These are phyloP conservation scores for Thalassaphorura encarpata DNA, from an alignment of 1,140 invertebrate species.

Conservation along the genomic window DNA sequence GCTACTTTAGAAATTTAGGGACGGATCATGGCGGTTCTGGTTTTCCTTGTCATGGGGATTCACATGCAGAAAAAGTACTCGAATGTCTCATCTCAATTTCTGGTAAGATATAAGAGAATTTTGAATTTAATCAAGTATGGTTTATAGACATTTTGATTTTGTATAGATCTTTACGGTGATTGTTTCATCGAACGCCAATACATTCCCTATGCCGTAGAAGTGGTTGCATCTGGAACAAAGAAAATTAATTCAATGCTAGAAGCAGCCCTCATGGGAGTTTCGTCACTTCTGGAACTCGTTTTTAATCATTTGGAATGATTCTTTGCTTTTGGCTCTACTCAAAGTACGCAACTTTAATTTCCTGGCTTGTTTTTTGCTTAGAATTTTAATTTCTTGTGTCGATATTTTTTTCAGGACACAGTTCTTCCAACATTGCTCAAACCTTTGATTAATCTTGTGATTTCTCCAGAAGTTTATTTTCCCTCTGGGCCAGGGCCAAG, in stretches of 20 bases:
- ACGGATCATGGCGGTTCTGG: neutral
- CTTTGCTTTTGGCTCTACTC: slow-evolving; percentile 20
- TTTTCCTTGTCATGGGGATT: neutral
- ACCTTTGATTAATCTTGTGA: slow-evolving; percentile 16
- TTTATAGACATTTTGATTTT: too few relatives aligned
- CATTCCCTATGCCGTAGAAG: slow-evolving; percentile 78
- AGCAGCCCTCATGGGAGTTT: slow-evolving; percentile 26
- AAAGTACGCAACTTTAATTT: slow-evolving; percentile 23
- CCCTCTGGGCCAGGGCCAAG: slow-evolving; percentile 16
- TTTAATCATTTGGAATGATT: slow-evolving; percentile 24
- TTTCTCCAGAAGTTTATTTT: slow-evolving; percentile 19
- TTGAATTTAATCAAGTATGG: too few relatives aligned
- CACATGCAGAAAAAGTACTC: slow-evolving; percentile 5
- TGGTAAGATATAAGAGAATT: neutral
- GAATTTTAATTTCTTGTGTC: neutral
- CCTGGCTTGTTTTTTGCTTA: too few relatives aligned
- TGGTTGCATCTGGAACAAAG: slow-evolving; percentile 34
- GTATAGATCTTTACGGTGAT: slow-evolving; percentile 74
- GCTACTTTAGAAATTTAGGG: slow-evolving; percentile 64
- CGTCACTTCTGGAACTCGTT: slow-evolving; percentile 24
- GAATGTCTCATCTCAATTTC: neutral
- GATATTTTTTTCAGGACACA: slow-evolving; percentile 13
- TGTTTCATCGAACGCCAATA: slow-evolving; percentile 90
- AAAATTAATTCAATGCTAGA: slow-evolving; percentile 32
- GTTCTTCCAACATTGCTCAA: slow-evolving; percentile 14